Evolutionary conservation across 2,797 vertebrate genomes (phyloP).

Genomic region (Zenarchopterus dispar): DNA sequence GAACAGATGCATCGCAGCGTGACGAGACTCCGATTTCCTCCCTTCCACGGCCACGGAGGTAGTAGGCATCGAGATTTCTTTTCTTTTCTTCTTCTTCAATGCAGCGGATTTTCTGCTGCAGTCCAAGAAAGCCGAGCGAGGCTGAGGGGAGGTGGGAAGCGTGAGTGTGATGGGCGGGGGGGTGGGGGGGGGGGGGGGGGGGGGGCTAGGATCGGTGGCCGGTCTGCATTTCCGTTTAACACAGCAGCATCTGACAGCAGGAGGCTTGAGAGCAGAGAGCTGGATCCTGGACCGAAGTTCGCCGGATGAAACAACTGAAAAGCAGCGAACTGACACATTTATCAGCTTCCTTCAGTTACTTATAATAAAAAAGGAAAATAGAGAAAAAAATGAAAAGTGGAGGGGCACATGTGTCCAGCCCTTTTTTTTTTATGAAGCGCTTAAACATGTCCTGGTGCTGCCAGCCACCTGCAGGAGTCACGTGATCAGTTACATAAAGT

Average conservation of each 20-base stretch:
- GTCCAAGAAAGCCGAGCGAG: conserved; percentile 69
- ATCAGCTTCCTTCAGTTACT: no score
- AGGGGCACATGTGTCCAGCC: no score
- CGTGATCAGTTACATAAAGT: no score
- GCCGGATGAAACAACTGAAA: no score
- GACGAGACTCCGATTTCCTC: background rate
- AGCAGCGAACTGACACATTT: no score
- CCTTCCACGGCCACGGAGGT: conserved; percentile 25
- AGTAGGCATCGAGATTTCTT: conserved; percentile 38
- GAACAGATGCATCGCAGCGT: conserved; percentile 30
- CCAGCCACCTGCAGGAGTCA: no score
- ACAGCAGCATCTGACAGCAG: conserved; percentile 23
- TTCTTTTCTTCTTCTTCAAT: conserved; percentile 60
- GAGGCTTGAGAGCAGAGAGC: no score
- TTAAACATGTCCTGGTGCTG: no score
- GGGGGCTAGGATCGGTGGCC: conserved; percentile 63
- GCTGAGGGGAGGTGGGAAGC: conserved; percentile 59
- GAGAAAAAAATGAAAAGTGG: no score
- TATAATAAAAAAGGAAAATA: no score
- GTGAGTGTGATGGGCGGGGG: conserved; percentile 37
- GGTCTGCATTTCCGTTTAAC: conserved; percentile 47
- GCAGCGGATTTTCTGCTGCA: conserved; percentile 83
- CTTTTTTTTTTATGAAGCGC: no score
- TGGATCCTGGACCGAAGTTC: no score
- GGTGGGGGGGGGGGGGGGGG: background rate